phyloP scores from a whole-genome alignment of 2,113 vertebrate species.

The Xiphophorus couchianus region DNA sequence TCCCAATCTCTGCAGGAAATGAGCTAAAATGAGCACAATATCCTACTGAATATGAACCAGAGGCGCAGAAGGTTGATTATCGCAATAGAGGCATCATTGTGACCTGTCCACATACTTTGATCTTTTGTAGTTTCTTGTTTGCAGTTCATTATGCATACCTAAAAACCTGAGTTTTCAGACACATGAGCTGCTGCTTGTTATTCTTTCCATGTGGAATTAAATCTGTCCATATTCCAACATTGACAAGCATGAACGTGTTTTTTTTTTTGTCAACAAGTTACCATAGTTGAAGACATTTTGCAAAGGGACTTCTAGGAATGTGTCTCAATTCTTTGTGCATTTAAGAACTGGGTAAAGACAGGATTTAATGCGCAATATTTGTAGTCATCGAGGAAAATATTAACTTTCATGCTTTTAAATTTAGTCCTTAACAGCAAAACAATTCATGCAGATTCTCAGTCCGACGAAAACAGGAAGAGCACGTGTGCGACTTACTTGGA shows the following conservation, averaged over 20 bases:
- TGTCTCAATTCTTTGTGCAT: no score
- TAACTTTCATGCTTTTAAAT: no score
- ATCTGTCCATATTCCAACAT: neutral
- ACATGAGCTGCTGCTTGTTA: neutral
- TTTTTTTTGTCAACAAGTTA: slow-evolving; percentile 29
- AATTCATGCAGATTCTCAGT: neutral
- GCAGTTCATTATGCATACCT: neutral
- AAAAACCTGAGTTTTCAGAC: neutral
- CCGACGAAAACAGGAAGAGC: neutral
- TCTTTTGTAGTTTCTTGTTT: neutral
- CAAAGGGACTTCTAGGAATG: no score
- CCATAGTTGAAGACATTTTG: no score
- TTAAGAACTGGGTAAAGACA: no score
- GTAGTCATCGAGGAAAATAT: no score
- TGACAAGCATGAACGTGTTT: slow-evolving; percentile 9
- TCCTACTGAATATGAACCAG: neutral
- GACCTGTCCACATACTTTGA: neutral
- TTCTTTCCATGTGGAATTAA: neutral
- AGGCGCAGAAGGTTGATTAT: neutral
- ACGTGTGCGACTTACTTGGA: neutral
- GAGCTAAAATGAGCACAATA: neutral
- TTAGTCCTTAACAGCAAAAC: neutral
- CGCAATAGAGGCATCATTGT: neutral
- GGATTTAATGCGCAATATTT: no score
- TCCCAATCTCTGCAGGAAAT: neutral